These are phyloP conservation scores for Plecotus auritus DNA, from an alignment of 2,113 vertebrate genomes.

Conservation along the genomic window DNA sequence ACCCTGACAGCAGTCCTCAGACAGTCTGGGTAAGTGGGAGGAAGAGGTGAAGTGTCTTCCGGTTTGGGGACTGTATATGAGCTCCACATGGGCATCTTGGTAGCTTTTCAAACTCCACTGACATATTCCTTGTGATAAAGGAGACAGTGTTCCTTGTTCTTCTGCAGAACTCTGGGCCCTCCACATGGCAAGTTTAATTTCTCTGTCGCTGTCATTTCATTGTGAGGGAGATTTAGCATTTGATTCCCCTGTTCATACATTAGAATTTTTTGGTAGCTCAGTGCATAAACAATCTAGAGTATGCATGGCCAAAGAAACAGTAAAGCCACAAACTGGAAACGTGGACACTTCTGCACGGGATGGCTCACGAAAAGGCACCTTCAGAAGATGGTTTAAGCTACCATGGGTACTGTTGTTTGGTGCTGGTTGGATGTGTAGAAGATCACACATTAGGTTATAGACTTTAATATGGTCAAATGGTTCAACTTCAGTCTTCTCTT, in stretches of 20 bases:
- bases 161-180: slow-evolving; percentile 84
- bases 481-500: slow-evolving; percentile 83
- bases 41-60: slow-evolving; percentile 77
- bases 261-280: accelerated
- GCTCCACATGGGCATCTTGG: slow-evolving; percentile 90
- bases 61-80: slow-evolving; percentile 88
- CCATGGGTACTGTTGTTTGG: slow-evolving; percentile 96
- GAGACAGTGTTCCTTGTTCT: slow-evolving; percentile 81
- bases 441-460: slow-evolving; percentile 97
- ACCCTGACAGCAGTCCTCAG: slow-evolving; percentile 92
- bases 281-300: slow-evolving; percentile 80
- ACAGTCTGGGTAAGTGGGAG: slow-evolving; percentile 83
- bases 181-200: slow-evolving; percentile 82
- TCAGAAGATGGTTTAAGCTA: slow-evolving; percentile 94
- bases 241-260: too few relatives aligned
- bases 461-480: slow-evolving; percentile 96
- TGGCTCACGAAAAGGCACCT: slow-evolving; percentile 81
- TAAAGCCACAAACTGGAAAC: slow-evolving; percentile 77
- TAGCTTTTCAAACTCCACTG: slow-evolving; percentile 82
- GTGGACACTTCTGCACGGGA: slow-evolving; percentile 82
- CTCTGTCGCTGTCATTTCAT: neutral
- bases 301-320: neutral
- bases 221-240: too few relatives aligned
- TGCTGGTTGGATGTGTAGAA: slow-evolving; percentile 87
- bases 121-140: slow-evolving; percentile 88